These are phyloP conservation scores for Balearica regulorum DNA, from an alignment of 2,797 vertebrate genomes.

Conservation along the genomic window DNA sequence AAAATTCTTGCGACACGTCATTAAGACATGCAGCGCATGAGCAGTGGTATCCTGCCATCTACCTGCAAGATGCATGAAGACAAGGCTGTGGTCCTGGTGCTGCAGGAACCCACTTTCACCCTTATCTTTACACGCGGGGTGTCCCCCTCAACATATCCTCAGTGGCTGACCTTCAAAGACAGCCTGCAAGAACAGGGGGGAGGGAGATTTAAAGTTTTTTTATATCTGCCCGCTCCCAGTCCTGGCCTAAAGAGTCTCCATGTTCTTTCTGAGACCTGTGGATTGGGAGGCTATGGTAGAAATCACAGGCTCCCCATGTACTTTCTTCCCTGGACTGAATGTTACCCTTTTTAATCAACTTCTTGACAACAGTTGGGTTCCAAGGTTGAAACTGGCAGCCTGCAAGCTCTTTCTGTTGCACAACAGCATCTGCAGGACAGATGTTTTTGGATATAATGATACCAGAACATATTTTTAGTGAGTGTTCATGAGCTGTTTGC, in stretches of 20 bases:
- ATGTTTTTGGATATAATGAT: background rate
- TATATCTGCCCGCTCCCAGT: background rate
- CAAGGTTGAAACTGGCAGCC: background rate
- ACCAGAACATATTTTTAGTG: background rate
- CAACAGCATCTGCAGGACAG: constrained; percentile 36
- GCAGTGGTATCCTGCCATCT: background rate
- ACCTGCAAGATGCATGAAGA: background rate
- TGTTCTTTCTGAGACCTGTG: background rate
- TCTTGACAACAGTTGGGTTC: background rate
- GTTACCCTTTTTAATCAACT: background rate
- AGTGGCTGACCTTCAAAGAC: background rate
- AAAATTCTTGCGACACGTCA: background rate
- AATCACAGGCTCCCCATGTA: background rate
- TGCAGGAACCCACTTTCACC: background rate
- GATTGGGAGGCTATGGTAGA: background rate
- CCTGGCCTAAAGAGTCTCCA: background rate
- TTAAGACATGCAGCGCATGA: background rate
- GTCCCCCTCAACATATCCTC: fast-evolving
- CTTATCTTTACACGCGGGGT: background rate
- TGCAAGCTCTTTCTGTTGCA: background rate
- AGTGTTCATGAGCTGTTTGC: constrained; percentile 27
- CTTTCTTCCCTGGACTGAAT: background rate
- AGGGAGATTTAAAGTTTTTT: background rate
- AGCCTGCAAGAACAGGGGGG: background rate
- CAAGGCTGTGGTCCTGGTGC: background rate